Conservation (phyloP, 2,888 invertebrate species). For the Drosophila demipolita region DNA sequence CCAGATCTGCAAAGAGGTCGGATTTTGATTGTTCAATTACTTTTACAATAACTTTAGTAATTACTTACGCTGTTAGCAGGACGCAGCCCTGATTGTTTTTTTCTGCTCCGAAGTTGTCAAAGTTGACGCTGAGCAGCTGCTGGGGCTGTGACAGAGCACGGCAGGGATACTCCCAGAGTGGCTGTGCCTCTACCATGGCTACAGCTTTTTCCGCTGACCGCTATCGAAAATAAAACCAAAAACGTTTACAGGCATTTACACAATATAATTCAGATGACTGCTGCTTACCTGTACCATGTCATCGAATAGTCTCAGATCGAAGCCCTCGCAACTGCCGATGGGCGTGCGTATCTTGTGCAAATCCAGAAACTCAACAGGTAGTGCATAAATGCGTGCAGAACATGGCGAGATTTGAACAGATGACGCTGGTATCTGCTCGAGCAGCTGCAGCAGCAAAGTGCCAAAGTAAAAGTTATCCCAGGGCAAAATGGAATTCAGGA, state of each 20-base stretch:
- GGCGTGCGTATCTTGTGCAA: conserved; percentile 96
- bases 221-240: conserved; percentile 86
- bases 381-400: conserved; percentile 89
- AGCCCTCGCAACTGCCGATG: conserved; percentile 92
- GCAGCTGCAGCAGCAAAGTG: conserved; percentile 87
- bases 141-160: conserved; percentile 87
- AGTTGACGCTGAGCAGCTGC: conserved; percentile 86
- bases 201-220: conserved; percentile 91
- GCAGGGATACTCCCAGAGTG: conserved; percentile 98
- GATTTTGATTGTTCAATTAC: background rate
- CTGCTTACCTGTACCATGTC: conserved; percentile 90
- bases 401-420: conserved; percentile 88
- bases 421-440: conserved; percentile 84
- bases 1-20: conserved; percentile 34
- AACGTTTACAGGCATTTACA: background rate
- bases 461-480: conserved; percentile 96
- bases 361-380: conserved; percentile 94
- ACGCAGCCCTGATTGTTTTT: conserved; percentile 77
- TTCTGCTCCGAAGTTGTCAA: conserved; percentile 83
- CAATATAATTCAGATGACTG: background rate
- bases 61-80: conserved; percentile 81
- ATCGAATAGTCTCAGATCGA: conserved; percentile 94
- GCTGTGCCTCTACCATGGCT: conserved; percentile 94
- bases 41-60: background rate
- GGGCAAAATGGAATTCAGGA: conserved; percentile 91